Evolutionary conservation across 1,140 invertebrate species (phyloP), one percentile per base, ranked within the genome.

Genomic region (Euglossa dilemma): DNA sequence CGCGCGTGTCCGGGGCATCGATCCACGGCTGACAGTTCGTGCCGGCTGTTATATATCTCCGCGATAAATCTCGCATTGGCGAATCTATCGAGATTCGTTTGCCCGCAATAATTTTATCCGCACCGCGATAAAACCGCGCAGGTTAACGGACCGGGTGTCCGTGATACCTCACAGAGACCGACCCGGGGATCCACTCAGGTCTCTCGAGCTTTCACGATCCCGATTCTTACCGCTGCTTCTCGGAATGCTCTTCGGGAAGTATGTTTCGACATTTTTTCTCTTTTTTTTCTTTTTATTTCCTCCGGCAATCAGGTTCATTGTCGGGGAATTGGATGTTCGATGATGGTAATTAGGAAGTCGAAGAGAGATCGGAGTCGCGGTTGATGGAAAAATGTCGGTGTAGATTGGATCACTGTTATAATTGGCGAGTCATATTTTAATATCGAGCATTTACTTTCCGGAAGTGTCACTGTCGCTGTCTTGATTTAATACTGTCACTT

Each of bases 41-140:
- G 28, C 36, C 45, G 6, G 73, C 45, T 36, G 1, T 75, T 52
- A 75, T 75, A 75, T 64, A 75, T 75, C 59, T 50, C 45, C 57
- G 57, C 73, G 59, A 75, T 75, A 75, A 75, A 75, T 75, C 73
- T 76, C 45, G 57, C 59, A 36, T 23, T 52, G 11, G 73, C 73
- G 59, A 76, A 52, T 76, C 59, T 63, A 76, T 76, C 73, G 73
- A 45, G 73, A 64, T 64, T 75, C 73, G 73, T 64, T 75, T 75
- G 73, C 57, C 50, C 45, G 47, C 73, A 75, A 75, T 75, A 25
- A 75, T 75, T 75, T 75, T 50, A 75, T 64, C 28, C 73, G 12
- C 72, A n/a, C 18, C 57, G 25, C 43, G 57, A 61, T 25, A 47
- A 61, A 61, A 75, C 72, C 23, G 43, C 50, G 66, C 20, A 5